Conservation (phyloP, 2,797 vertebrate species). For the Decapterus maruadsi region DNA sequence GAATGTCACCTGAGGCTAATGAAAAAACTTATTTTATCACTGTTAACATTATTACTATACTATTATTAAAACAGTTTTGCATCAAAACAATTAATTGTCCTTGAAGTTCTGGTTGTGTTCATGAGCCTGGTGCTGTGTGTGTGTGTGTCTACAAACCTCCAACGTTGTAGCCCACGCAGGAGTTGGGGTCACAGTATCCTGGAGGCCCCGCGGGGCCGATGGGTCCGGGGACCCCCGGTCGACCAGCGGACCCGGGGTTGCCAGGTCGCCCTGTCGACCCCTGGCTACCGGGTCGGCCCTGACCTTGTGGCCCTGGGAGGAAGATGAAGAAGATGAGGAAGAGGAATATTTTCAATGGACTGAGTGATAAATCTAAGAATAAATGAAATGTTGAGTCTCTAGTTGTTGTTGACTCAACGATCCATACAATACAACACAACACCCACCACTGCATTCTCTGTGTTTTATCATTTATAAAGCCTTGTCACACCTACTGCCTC, state of each 20-base stretch:
- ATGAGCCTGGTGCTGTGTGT: no score
- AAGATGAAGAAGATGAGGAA: neutral
- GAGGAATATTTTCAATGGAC: neutral
- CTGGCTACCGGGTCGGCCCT: conserved; percentile 91
- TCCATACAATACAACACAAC: no score
- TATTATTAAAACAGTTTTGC: no score
- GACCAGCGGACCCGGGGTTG: conserved; percentile 89
- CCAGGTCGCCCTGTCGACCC: conserved; percentile 92
- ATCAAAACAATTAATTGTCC: no score
- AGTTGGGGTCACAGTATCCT: conserved; percentile 95
- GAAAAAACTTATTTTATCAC: no score
- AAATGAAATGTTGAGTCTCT: neutral
- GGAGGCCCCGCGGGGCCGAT: conserved; percentile 91
- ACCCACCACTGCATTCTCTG: no score
- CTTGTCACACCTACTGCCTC: no score
- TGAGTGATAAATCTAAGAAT: neutral
- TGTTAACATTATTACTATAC: no score
- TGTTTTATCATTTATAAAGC: no score
- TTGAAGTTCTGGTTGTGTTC: no score
- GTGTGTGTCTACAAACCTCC: conserved; percentile 86
- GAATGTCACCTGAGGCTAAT: neutral
- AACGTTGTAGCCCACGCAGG: conserved; percentile 93
- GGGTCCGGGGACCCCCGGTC: conserved; percentile 88
- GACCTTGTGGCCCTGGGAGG: conserved; percentile 89
- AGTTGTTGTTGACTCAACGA: neutral